Conservation (phyloP, 2,888 invertebrate species). For the Leptinotarsa rubiginosa region DNA sequence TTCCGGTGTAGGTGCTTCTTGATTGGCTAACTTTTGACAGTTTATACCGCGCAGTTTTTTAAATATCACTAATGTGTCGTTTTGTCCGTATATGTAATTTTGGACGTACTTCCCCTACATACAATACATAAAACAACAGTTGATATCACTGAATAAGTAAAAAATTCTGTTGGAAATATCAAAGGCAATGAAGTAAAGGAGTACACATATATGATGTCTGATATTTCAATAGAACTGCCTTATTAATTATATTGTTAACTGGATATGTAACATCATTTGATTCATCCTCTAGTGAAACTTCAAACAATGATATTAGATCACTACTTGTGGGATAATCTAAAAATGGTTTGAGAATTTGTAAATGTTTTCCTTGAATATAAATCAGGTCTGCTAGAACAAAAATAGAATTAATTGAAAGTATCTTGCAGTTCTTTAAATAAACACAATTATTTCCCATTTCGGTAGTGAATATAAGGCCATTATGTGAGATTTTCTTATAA, state of each 20-base stretch:
- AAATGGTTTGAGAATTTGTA: neutral
- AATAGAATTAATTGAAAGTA: slow-evolving; percentile 1
- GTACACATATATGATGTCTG: neutral
- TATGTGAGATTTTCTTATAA: neutral
- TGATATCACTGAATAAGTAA: too few relatives aligned
- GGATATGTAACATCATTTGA: neutral
- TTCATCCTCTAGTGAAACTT: slow-evolving; percentile 1
- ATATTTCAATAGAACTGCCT: neutral
- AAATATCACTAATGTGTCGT: too few relatives aligned
- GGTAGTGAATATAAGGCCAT: neutral
- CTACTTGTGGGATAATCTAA: slow-evolving; percentile 1
- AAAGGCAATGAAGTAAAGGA: neutral
- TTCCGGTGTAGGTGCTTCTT: too few relatives aligned
- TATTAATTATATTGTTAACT: neutral
- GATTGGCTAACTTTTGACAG: too few relatives aligned
- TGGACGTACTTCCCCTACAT: too few relatives aligned
- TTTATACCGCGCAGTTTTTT: too few relatives aligned
- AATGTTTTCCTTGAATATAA: neutral
- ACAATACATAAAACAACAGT: too few relatives aligned
- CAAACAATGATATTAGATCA: slow-evolving; percentile 1
- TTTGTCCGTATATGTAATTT: too few relatives aligned
- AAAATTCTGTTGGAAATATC: neutral
- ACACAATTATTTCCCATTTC: slow-evolving; percentile 6
- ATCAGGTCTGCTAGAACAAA: neutral
- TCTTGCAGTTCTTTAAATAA: neutral